Evolutionary conservation across 2,113 vertebrate species (phyloP).

Genomic region (Danionella cerebrum): DNA sequence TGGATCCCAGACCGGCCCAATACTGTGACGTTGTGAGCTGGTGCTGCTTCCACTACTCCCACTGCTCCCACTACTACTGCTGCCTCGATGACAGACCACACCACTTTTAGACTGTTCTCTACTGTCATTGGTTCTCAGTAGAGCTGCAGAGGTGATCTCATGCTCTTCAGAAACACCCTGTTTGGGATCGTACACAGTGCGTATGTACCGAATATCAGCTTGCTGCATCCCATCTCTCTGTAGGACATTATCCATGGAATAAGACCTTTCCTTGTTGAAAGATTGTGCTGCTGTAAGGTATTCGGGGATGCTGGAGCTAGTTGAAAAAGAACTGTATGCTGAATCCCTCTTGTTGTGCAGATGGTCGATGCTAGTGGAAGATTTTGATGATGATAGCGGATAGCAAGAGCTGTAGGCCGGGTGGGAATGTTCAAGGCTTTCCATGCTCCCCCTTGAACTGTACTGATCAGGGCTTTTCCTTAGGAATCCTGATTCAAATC

Average conservation of each 20-base stretch:
- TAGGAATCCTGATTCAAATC: constrained; percentile 74
- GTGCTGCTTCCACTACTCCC: constrained; percentile 40
- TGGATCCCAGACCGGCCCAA: constrained; percentile 58
- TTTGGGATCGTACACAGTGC: constrained; percentile 70
- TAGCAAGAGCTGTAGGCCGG: constrained; percentile 78
- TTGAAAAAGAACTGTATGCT: constrained; percentile 93
- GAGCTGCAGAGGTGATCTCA: constrained; percentile 67
- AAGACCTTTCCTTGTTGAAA: constrained; percentile 69
- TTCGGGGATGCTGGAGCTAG: constrained; percentile 87
- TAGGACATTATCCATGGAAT: constrained; percentile 66
- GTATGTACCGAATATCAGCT: constrained; percentile 78
- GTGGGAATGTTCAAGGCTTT: constrained; percentile 80
- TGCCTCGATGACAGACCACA: constrained; percentile 47
- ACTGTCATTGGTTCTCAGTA: constrained; percentile 43
- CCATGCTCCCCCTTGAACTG: constrained; percentile 94
- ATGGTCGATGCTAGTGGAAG: constrained; percentile 89
- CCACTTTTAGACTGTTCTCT: constrained; percentile 35
- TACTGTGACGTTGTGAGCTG: constrained; percentile 54
- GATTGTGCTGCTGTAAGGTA: constrained; percentile 62
- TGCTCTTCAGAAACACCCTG: constrained; percentile 73
- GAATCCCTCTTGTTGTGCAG: constrained; percentile 94
- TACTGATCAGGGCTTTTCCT: constrained; percentile 89
- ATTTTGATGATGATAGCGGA: constrained; percentile 81
- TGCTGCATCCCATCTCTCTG: constrained; percentile 69
- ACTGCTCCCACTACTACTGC: constrained; percentile 37